Percentiles rank a stretch among this genome's conserved stretches.
Conservation (phyloP, 2,113 vertebrate genomes). For the Conger conger region DNA sequence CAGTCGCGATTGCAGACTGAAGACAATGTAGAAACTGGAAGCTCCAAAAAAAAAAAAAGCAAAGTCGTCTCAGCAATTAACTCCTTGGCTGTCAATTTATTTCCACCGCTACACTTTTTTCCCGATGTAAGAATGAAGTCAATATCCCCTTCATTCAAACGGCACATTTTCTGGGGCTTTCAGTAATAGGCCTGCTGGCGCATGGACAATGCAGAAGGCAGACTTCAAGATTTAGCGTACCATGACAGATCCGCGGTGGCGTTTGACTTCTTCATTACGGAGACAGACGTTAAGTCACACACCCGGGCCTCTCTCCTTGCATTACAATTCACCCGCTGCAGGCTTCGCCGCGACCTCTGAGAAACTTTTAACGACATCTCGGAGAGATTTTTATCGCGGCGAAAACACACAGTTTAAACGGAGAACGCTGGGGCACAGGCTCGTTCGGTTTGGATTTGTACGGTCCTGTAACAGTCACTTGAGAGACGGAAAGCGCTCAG, state of each 20-base stretch:
- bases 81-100: background rate
- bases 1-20: background rate
- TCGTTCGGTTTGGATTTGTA: background rate
- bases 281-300: background rate
- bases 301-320: background rate
- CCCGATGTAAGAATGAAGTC: background rate
- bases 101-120: background rate
- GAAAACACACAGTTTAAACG: background rate
- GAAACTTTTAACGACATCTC: background rate
- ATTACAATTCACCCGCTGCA: background rate
- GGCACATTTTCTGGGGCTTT: background rate
- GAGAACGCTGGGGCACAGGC: background rate
- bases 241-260: constrained; percentile 3
- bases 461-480: background rate
- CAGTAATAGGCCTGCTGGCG: background rate
- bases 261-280: constrained; percentile 2
- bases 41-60: background rate
- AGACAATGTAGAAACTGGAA: background rate
- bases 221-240: background rate
- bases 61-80: background rate
- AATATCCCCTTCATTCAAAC: background rate
- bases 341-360: background rate
- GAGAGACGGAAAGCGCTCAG: background rate
- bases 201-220: background rate
- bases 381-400: background rate